Evolutionary conservation across 2,888 invertebrate genomes (phyloP).

Genomic region (Papilio elwesi): DNA sequence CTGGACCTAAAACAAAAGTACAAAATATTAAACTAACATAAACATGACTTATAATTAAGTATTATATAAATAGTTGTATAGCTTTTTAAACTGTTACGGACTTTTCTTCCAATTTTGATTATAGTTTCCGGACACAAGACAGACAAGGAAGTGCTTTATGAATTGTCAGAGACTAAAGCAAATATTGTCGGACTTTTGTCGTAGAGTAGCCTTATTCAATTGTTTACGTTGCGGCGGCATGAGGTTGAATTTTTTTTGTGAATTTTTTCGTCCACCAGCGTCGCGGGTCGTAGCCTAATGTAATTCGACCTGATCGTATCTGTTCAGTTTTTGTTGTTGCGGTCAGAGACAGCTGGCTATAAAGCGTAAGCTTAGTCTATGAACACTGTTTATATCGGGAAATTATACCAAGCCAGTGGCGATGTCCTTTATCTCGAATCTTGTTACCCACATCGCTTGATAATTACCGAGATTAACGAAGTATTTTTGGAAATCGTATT

Average conservation of each 20-base stretch:
- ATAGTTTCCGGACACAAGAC: slow-evolving; percentile 23
- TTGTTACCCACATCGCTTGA: slow-evolving; percentile 36
- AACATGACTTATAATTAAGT: too few relatives aligned
- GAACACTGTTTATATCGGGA: slow-evolving; percentile 67
- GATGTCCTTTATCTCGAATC: slow-evolving; percentile 37
- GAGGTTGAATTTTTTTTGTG: slow-evolving; percentile 57
- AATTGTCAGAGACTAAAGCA: slow-evolving; percentile 4
- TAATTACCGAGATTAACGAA: slow-evolving; percentile 29
- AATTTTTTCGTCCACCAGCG: slow-evolving; percentile 65
- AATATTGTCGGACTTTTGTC: slow-evolving; percentile 20
- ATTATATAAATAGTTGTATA: too few relatives aligned
- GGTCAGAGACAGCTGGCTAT: slow-evolving; percentile 81
- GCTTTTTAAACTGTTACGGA: too few relatives aligned
- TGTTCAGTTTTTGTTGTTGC: slow-evolving; percentile 76
- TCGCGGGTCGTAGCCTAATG: slow-evolving; percentile 70
- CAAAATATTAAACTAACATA: too few relatives aligned
- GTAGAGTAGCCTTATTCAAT: slow-evolving; percentile 33
- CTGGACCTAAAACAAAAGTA: too few relatives aligned
- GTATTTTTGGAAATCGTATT: slow-evolving; percentile 19
- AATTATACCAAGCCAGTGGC: slow-evolving; percentile 39
- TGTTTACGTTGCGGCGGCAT: slow-evolving; percentile 70
- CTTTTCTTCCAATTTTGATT: slow-evolving; percentile 3
- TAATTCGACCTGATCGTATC: slow-evolving; percentile 83
- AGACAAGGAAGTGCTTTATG: slow-evolving; percentile 5
- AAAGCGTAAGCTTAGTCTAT: slow-evolving; percentile 52